Evolutionary conservation across 2,888 invertebrate genomes (phyloP).

Genomic region (Chromoteleia sp.): DNA sequence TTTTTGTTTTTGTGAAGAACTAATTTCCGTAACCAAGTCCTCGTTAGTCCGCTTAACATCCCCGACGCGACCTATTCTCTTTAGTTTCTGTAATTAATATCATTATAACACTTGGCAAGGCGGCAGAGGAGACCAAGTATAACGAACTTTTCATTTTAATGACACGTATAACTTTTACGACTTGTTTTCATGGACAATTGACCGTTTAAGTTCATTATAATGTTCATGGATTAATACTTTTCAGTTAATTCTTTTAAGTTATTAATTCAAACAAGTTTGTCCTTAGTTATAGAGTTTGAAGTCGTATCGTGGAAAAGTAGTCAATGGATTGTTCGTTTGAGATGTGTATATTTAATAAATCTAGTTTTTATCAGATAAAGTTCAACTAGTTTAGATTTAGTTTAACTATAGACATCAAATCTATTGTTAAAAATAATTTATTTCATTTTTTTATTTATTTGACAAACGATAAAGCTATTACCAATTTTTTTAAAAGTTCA

Average conservation of each 20-base stretch:
- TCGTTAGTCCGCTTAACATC: slow-evolving; percentile 28
- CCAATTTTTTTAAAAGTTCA: no score
- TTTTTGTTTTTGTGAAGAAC: slow-evolving; percentile 18
- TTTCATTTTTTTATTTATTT: no score
- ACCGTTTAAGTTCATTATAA: slow-evolving; percentile 9
- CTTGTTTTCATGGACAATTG: slow-evolving; percentile 46
- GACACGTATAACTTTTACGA: slow-evolving; percentile 34
- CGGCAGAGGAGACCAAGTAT: no score
- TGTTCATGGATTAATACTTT: slow-evolving; percentile 17
- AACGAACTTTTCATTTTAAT: slow-evolving; percentile 27
- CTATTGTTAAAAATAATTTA: no score
- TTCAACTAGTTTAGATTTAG: no score
- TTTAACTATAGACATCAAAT: no score
- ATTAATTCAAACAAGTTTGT: neutral
- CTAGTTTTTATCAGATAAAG: no score
- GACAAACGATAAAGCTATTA: no score
- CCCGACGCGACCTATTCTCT: slow-evolving; percentile 27
- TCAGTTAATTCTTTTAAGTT: slow-evolving; percentile 1
- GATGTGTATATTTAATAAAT: no score
- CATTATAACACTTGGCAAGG: slow-evolving; percentile 12
- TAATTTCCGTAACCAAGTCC: slow-evolving; percentile 43
- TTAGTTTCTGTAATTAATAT: slow-evolving; percentile 23
- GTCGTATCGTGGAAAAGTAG: no score
- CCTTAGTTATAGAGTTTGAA: no score
- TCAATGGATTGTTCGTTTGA: no score